Evolutionary conservation across 2,888 invertebrate species (phyloP).

Genomic region (Synanthedon formicaeformis): DNA sequence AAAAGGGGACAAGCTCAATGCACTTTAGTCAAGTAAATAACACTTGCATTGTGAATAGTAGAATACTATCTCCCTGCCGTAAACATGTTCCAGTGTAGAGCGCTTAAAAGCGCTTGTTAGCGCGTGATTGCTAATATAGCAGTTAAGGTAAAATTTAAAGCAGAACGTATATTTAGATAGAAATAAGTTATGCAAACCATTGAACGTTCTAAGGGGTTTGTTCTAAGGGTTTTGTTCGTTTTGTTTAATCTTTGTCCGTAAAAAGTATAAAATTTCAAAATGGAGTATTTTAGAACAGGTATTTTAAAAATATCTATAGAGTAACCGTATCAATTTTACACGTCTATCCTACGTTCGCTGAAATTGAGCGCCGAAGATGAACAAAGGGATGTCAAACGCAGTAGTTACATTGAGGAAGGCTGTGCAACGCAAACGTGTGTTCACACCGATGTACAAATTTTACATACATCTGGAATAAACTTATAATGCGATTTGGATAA

Average conservation of each 20-base stretch:
- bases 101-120: not conserved
- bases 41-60: conserved; percentile 11
- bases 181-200: not conserved
- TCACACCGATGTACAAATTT: not conserved
- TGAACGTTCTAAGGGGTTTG: too few relatives aligned
- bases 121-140: not conserved
- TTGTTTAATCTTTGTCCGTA: too few relatives aligned
- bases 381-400: conserved; percentile 2
- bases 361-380: conserved; percentile 1
- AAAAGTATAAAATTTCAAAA: too few relatives aligned
- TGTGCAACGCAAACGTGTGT: not conserved
- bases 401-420: not conserved
- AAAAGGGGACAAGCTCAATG: not conserved
- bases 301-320: too few relatives aligned
- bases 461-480: too few relatives aligned
- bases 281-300: too few relatives aligned
- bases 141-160: not conserved
- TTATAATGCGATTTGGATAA: too few relatives aligned
- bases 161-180: not conserved
- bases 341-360: not conserved
- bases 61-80: conserved; percentile 13
- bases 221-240: too few relatives aligned
- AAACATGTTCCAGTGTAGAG: conserved; percentile 9
- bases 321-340: too few relatives aligned
- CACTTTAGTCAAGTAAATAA: conserved; percentile 10